phyloP scores from a whole-genome alignment of 2,113 vertebrate species.

The Cyprinodon tularosa region DNA sequence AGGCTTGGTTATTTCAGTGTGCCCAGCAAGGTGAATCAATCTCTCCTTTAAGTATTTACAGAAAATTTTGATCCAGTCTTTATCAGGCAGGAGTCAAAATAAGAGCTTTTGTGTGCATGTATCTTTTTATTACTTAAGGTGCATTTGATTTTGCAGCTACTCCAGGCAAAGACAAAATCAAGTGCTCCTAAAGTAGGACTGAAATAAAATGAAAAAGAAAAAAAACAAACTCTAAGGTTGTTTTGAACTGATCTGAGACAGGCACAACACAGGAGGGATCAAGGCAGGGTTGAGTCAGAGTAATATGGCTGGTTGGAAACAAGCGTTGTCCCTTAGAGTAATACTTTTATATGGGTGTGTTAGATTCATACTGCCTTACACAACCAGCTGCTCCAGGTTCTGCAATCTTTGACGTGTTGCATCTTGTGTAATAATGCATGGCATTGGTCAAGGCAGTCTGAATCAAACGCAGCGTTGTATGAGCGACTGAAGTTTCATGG shows the following conservation, averaged over 20 bases:
- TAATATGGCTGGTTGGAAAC: constrained; percentile 47
- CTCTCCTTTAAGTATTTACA: constrained; percentile 71
- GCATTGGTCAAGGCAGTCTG: constrained; percentile 33
- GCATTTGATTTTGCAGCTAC: constrained; percentile 69
- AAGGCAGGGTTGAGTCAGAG: constrained; percentile 69
- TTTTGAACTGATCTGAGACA: constrained; percentile 62
- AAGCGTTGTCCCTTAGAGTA: constrained; percentile 29
- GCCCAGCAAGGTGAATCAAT: constrained; percentile 66
- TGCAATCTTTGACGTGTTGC: constrained; percentile 1
- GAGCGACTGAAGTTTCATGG: constrained; percentile 62
- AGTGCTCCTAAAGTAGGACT: constrained; percentile 72
- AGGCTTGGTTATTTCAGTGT: constrained; percentile 18
- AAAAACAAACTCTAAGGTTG: constrained; percentile 35
- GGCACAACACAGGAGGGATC: constrained; percentile 69
- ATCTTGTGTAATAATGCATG: background rate
- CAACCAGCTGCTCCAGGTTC: constrained; percentile 10
- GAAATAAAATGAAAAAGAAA: constrained; percentile 42
- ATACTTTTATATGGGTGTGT: constrained; percentile 37
- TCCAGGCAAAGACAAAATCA: constrained; percentile 62
- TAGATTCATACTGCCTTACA: constrained; percentile 59
- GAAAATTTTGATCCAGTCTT: constrained; percentile 75
- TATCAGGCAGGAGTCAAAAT: constrained; percentile 75
- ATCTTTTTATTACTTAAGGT: constrained; percentile 54
- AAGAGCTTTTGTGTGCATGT: constrained; percentile 41
- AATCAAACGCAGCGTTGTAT: constrained; percentile 59